Percentiles rank a stretch among this genome's conserved stretches.
Evolutionary conservation across 2,797 vertebrate genomes (phyloP).

Genomic region (Aulostomus chinensis): DNA sequence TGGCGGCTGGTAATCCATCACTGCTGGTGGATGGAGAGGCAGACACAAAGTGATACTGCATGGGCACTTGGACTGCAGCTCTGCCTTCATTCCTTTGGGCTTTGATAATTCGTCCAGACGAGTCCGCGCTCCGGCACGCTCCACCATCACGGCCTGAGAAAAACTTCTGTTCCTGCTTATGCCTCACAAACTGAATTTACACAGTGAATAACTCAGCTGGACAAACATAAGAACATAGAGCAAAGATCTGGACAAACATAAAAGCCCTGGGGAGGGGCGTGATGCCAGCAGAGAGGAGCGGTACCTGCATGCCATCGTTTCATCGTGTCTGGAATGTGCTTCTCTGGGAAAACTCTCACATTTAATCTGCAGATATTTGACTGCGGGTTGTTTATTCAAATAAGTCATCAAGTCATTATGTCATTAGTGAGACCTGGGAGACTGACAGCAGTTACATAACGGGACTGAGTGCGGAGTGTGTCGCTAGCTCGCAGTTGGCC

Average conservation of each 20-base stretch:
- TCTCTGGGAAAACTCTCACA: no score
- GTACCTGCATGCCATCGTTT: no score
- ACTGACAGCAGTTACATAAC: constrained; percentile 33
- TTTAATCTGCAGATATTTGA: constrained; percentile 8
- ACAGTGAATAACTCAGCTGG: constrained; percentile 61
- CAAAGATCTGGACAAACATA: constrained; percentile 75
- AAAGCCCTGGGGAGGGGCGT: constrained; percentile 62
- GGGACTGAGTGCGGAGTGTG: constrained; percentile 33
- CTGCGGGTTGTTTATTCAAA: constrained; percentile 27
- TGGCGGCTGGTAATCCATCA: no score
- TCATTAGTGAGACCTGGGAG: constrained; percentile 17
- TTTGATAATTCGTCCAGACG: constrained; percentile 57
- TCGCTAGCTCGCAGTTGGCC: constrained; percentile 28
- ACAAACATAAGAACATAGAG: constrained; percentile 70
- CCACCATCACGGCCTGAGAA: constrained; percentile 44
- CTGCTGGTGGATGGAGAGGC: background rate
- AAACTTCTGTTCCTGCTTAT: constrained; percentile 67
- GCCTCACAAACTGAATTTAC: constrained; percentile 68
- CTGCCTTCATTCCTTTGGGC: constrained; percentile 45
- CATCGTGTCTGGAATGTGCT: no score
- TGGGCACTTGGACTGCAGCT: no score
- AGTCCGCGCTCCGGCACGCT: constrained; percentile 49
- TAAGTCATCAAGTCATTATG: constrained; percentile 24
- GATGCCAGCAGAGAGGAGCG: constrained; percentile 54
- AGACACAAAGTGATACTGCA: constrained; percentile 10